Percentiles rank a stretch among this genome's conserved stretches.
phyloP scores from a whole-genome alignment of 2,797 vertebrate genomes.

The Pseudochirops corinnae region DNA sequence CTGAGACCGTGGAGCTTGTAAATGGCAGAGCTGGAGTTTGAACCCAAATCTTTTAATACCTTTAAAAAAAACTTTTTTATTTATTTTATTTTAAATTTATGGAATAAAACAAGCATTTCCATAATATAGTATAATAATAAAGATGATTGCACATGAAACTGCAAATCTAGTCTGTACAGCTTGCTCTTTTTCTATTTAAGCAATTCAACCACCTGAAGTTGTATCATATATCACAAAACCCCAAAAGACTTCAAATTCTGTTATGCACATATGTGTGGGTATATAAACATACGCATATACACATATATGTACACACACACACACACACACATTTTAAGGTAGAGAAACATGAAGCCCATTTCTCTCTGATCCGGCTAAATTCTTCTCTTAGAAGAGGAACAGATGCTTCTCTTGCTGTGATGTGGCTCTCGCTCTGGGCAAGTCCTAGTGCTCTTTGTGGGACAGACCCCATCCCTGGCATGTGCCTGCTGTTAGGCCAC shows the following conservation, averaged over 20 bases:
- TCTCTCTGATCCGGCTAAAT: not conserved
- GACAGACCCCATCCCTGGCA: too few relatives aligned
- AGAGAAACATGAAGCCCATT: not conserved
- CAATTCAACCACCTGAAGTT: not conserved
- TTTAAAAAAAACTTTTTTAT: not conserved
- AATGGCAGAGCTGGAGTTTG: not conserved
- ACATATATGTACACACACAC: too few relatives aligned
- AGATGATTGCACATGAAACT: not conserved
- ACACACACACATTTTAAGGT: not conserved
- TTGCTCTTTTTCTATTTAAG: not conserved
- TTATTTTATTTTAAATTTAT: not conserved
- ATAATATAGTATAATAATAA: not conserved
- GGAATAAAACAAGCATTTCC: not conserved
- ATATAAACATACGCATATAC: not conserved
- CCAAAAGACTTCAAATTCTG: not conserved
- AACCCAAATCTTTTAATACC: not conserved
- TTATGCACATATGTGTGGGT: not conserved
- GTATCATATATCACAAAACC: not conserved
- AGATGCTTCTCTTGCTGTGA: not conserved
- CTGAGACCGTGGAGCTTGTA: not conserved
- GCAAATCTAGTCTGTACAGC: not conserved
- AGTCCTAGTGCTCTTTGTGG: too few relatives aligned
- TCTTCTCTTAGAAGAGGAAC: not conserved
- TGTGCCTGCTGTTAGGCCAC: fast-evolving
- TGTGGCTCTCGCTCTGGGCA: not conserved